These are phyloP conservation scores for Ptilonorhynchus violaceus DNA, from an alignment of 2,113 vertebrate species.

Conservation along the genomic window DNA sequence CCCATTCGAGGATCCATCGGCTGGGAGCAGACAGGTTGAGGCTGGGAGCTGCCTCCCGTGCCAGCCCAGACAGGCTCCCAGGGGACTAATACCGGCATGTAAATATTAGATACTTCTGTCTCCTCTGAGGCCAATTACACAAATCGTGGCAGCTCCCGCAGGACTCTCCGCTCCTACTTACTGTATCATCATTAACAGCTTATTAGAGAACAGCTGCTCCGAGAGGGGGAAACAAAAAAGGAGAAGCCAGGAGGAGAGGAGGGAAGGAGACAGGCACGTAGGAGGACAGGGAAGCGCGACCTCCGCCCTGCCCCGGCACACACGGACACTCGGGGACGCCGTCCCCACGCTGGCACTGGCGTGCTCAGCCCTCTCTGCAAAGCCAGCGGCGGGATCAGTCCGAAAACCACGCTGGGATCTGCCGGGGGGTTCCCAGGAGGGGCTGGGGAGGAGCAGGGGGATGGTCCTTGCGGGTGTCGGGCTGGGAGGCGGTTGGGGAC, in stretches of 20 bases:
- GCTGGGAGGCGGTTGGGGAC: rapidly evolving
- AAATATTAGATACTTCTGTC: conserved; percentile 78
- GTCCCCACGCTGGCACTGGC: rapidly evolving
- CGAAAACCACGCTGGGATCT: rapidly evolving
- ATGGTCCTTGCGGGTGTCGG: not conserved
- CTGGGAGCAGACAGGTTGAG: not conserved
- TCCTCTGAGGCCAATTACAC: conserved; percentile 83
- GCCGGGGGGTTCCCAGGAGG: not conserved
- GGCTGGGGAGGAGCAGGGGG: not conserved
- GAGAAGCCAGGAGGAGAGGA: not conserved
- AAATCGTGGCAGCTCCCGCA: conserved; percentile 74
- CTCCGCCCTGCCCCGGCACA: not conserved
- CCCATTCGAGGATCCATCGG: not conserved
- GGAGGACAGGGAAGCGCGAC: not conserved
- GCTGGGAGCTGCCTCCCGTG: conserved; percentile 20
- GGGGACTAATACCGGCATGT: conserved; percentile 71
- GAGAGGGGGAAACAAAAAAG: not conserved
- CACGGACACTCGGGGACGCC: not conserved
- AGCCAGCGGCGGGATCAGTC: rapidly evolving
- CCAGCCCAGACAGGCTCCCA: conserved; percentile 64
- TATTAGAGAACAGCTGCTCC: conserved; percentile 78
- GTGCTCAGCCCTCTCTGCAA: not conserved
- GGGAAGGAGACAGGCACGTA: rapidly evolving
- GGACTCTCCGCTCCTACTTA: conserved; percentile 72
- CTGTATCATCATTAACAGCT: conserved; percentile 80